Percentiles rank a stretch among this genome's conserved stretches.
phyloP scores from a whole-genome alignment of 2,888 invertebrate species.

The Chironomus tentans region DNA sequence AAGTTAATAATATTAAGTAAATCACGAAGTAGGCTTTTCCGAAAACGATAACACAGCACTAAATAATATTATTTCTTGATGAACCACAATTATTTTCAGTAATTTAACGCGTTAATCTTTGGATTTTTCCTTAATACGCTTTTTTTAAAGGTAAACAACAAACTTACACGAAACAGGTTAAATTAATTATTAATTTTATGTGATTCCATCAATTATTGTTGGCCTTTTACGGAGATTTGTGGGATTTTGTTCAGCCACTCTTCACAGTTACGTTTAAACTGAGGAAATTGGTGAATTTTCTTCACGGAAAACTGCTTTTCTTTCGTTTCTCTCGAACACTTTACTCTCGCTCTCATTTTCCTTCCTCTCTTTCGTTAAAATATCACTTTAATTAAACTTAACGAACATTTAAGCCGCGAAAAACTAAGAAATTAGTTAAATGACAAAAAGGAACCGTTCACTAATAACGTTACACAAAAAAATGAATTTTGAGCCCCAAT shows the following conservation, averaged over 20 bases:
- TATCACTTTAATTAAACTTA: not conserved
- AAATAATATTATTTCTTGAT: not conserved
- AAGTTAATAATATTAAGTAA: too few species aligned
- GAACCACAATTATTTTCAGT: not conserved
- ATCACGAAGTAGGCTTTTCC: not conserved
- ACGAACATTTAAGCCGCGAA: too few species aligned
- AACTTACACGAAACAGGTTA: not conserved
- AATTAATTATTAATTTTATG: not conserved
- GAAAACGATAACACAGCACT: not conserved
- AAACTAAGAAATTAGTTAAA: too few species aligned
- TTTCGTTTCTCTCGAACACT: not conserved
- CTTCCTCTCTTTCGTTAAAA: not conserved
- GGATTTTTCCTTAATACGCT: not conserved
- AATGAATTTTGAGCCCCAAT: too few species aligned
- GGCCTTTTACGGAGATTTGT: not conserved
- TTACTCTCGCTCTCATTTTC: not conserved
- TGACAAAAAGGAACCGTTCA: too few species aligned
- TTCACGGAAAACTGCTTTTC: not conserved
- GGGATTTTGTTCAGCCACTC: not conserved
- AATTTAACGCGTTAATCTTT: not conserved
- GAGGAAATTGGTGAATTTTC: not conserved
- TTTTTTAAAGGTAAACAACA: not conserved
- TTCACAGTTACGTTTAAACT: not conserved
- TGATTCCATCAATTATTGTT: not conserved
- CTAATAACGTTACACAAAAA: too few species aligned